Evolutionary conservation across 2,888 invertebrate genomes (phyloP).

Genomic region (Lepas anatifera): DNA sequence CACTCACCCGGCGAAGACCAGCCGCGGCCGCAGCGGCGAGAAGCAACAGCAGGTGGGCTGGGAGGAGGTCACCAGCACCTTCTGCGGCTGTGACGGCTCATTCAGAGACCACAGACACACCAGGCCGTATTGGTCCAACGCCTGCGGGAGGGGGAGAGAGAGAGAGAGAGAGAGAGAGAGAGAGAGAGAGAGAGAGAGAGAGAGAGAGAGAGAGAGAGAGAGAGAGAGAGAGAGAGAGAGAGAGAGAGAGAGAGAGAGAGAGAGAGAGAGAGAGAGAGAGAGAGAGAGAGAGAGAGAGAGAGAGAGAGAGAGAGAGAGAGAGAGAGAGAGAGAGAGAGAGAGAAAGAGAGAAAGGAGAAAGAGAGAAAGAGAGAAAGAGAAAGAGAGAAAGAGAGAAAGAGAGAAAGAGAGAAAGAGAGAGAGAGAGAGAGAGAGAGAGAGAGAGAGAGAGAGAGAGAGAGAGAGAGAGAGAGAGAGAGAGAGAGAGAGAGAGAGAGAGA

Average conservation of each 20-base stretch:
- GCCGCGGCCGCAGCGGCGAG: conserved; percentile 20
- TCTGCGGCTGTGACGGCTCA: conserved; percentile 24
- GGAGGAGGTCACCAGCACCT: conserved; percentile 19
- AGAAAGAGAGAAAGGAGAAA: conserved; percentile 1
- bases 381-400: conserved; percentile 3
- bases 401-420: conserved; percentile 8
- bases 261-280: conserved; percentile 9
- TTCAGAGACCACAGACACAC: conserved; percentile 24
- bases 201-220: conserved; percentile 11
- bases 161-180: conserved; percentile 11
- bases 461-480: conserved; percentile 12
- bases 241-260: conserved; percentile 12
- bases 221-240: conserved; percentile 11
- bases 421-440: conserved; percentile 11
- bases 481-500: conserved; percentile 12
- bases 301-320: not conserved
- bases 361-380: conserved; percentile 8
- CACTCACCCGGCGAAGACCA: conserved; percentile 21
- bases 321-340: conserved; percentile 11
- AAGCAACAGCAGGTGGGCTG: conserved; percentile 20
- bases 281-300: conserved; percentile 12
- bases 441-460: conserved; percentile 12
- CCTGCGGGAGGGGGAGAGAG: not conserved
- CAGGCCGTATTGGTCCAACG: conserved; percentile 16
- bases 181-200: conserved; percentile 1